Evolutionary conservation across 23 tunicate species (phyloP), one percentile per base, ranked within the genome.

Genomic region (Styela plicata): DNA sequence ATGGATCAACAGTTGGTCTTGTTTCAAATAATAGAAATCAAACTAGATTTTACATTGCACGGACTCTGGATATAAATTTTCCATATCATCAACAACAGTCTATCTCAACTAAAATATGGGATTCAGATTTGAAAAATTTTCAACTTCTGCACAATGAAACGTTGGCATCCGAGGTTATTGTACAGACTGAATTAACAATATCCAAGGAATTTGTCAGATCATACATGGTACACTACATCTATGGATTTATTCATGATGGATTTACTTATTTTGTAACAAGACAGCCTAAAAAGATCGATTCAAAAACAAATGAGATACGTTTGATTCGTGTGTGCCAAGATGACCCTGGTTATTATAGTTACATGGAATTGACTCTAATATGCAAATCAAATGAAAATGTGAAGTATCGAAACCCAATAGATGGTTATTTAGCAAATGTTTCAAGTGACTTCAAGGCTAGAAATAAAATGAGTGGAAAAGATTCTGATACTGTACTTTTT

Each of bases 41-140:
- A 22, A n/a, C 77, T 18, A 1, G 36, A 53, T 53, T 76, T 52
- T 85, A 90, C 61, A 80, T 90, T 81, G 96, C 89, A 0, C 52
- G 96, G 31, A 90, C 96, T 0, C 23, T 90, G 19, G 88, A 85
- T 78, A 26, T 65, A 66, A 52, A 81, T 63, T 24, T 85, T 23
- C 63, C 62, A 2, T 63, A 44, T 68, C 10, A 52, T 2, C 3
- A 57, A 21, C 96, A 90, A 63, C 96, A 85, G 68, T 90, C 96
- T 18, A 89, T 90, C 53, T 85, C 96, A 25, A 90, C 85, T 5
- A 90, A 90, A 77, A 69, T 36, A 29, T 90, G 82, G 83, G 85
- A 90, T 70, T 13, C 13, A 24, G 86, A 81, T 34, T 19, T 27
- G n/a, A 85, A 52, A 80, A 86, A 89, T 19, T 90, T 90, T 82